phyloP scores from a whole-genome alignment of 2,888 invertebrate genomes.

The Heliothis peltigera region DNA sequence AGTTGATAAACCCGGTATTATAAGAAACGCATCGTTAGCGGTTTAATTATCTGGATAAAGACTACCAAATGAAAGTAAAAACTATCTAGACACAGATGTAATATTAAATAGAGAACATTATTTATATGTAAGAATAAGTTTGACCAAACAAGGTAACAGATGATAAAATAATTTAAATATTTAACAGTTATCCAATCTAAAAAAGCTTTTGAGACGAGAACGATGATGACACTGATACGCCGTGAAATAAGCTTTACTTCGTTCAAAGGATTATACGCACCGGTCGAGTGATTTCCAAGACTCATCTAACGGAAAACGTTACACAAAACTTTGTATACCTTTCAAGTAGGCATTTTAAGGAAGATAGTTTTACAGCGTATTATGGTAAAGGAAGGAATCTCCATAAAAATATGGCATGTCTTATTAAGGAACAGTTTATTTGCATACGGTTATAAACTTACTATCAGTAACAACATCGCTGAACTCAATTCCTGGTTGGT shows the following conservation, averaged over 20 bases:
- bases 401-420: neutral
- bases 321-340: slow-evolving; percentile 31
- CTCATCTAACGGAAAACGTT: slow-evolving; percentile 46
- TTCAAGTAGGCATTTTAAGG: slow-evolving; percentile 1
- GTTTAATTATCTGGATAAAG: neutral
- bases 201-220: slow-evolving; percentile 7
- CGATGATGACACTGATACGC: slow-evolving; percentile 39
- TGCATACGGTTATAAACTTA: slow-evolving; percentile 9
- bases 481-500: slow-evolving; percentile 13
- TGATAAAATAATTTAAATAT: slow-evolving; percentile 5
- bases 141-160: neutral
- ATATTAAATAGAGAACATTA: neutral
- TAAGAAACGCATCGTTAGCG: neutral
- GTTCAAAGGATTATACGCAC: slow-evolving; percentile 54
- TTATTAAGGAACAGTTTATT: neutral
- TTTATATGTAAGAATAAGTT: neutral
- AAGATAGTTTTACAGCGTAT: slow-evolving; percentile 22
- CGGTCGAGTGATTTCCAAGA: slow-evolving; percentile 53
- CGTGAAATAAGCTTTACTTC: slow-evolving; percentile 55
- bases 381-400: neutral
- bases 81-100: neutral
- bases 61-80: neutral
- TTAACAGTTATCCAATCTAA: slow-evolving; percentile 25
- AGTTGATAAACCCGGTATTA: neutral
- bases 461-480: slow-evolving; percentile 4